Evolutionary conservation across 2,797 vertebrate species (phyloP).

Genomic region (Nyctibius grandis): DNA sequence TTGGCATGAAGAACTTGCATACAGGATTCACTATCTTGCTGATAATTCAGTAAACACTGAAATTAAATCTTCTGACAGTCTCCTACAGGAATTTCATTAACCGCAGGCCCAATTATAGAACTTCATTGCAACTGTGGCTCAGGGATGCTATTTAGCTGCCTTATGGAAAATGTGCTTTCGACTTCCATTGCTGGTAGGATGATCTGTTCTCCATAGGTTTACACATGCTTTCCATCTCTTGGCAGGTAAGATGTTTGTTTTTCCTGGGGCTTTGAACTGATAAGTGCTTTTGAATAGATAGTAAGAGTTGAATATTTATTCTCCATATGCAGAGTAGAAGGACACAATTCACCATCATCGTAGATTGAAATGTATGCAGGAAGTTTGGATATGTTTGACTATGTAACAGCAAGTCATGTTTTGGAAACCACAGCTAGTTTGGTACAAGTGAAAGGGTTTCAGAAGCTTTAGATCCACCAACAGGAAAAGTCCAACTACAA

Average conservation of each 20-base stretch:
- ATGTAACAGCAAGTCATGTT: background rate
- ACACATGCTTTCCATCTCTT: background rate
- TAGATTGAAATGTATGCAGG: background rate
- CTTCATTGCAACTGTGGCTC: background rate
- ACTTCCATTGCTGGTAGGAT: background rate
- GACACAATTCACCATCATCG: background rate
- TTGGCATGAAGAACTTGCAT: conserved; percentile 14
- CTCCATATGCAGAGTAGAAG: background rate
- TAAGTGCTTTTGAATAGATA: background rate
- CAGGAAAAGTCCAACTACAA: background rate
- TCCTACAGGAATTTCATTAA: conserved; percentile 47
- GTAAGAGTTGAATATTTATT: background rate
- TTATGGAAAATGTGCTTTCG: background rate
- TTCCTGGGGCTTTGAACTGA: background rate
- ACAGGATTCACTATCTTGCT: background rate
- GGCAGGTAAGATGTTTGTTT: background rate
- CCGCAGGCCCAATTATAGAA: background rate
- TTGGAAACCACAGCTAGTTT: background rate
- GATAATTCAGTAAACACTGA: conserved; percentile 34
- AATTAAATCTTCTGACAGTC: conserved; percentile 48
- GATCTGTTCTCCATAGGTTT: background rate
- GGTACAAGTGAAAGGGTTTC: background rate
- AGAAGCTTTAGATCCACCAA: background rate
- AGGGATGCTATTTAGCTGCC: background rate
- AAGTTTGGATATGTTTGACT: background rate